These are phyloP conservation scores for Drosophila limbata DNA, from an alignment of 2,888 invertebrate genomes.

Conservation along the genomic window DNA sequence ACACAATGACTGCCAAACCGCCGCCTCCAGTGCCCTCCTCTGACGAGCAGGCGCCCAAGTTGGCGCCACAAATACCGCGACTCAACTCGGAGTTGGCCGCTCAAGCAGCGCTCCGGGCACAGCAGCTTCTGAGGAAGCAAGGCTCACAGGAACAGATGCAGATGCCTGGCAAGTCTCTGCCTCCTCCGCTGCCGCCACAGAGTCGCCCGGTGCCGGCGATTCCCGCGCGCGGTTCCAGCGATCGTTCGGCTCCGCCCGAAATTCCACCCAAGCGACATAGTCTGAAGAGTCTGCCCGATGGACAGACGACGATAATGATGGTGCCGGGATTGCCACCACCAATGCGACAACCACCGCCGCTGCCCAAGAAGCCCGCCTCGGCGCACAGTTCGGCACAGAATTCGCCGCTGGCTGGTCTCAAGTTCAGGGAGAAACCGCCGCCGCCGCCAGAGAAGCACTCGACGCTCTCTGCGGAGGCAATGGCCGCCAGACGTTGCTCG, in stretches of 20 bases:
- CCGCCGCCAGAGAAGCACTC: constrained; percentile 80
- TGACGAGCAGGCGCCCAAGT: constrained; percentile 72
- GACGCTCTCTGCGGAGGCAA: constrained; percentile 69
- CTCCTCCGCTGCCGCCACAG: constrained; percentile 73
- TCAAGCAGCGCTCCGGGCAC: constrained; percentile 84
- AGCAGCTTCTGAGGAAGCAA: constrained; percentile 83
- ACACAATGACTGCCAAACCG: constrained; percentile 74
- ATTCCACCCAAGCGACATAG: constrained; percentile 85
- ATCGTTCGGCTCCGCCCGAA: constrained; percentile 84
- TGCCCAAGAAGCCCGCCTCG: constrained; percentile 83
- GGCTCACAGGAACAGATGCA: constrained; percentile 71
- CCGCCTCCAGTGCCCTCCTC: constrained; percentile 65
- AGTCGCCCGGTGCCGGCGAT: constrained; percentile 84
- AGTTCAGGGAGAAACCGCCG: constrained; percentile 83
- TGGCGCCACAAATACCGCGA: constrained; percentile 84
- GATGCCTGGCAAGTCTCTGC: constrained; percentile 57
- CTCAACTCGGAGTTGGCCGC: constrained; percentile 85
- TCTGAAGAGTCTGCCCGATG: constrained; percentile 83
- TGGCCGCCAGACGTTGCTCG: constrained; percentile 78
- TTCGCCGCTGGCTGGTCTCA: constrained; percentile 81
- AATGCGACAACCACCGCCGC: constrained; percentile 83
- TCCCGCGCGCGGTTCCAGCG: constrained; percentile 83
- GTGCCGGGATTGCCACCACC: constrained; percentile 79
- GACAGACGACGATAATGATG: constrained; percentile 50
- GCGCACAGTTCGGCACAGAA: constrained; percentile 83